These are phyloP conservation scores for Manis javanica DNA, from an alignment of 2,797 vertebrate genomes.

Conservation along the genomic window DNA sequence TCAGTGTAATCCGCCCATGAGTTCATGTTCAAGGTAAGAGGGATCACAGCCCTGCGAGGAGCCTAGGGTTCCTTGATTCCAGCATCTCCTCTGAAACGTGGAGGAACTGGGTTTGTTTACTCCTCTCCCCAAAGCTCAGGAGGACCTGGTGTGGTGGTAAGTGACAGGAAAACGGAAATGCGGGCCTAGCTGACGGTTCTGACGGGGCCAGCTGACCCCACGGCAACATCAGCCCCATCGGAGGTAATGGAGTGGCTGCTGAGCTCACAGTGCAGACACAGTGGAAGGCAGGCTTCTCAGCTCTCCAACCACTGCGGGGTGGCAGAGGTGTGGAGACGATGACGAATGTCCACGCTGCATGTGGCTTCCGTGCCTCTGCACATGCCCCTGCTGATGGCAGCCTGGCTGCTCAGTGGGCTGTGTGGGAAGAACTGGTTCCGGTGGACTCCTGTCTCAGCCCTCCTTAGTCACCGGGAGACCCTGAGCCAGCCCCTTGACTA, in stretches of 20 bases:
- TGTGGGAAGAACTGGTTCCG: neutral
- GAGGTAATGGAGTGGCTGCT: rapidly evolving
- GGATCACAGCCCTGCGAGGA: slow-evolving; percentile 76
- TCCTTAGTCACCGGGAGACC: neutral
- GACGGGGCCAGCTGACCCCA: neutral
- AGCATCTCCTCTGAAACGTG: slow-evolving; percentile 57
- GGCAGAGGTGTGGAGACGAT: neutral
- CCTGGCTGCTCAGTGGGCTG: rapidly evolving
- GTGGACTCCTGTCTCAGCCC: neutral
- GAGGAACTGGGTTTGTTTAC: neutral
- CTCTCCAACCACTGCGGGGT: neutral
- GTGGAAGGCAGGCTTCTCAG: neutral
- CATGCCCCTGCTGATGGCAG: neutral
- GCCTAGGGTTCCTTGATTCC: slow-evolving; percentile 82
- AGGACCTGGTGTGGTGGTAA: neutral
- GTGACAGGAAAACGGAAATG: rapidly evolving
- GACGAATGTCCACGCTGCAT: rapidly evolving
- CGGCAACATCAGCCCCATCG: neutral
- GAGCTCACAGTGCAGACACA: rapidly evolving
- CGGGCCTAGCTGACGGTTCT: neutral
- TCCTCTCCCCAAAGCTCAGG: neutral
- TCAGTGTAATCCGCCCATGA: slow-evolving; percentile 86
- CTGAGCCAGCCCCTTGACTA: neutral
- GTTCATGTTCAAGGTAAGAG: slow-evolving; percentile 87
- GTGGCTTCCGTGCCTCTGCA: neutral